A percentile compares a stretch with the other conserved stretches of the same genome.
Evolutionary conservation across 2,797 vertebrate genomes (phyloP).

Genomic region (Squalus acanthias): DNA sequence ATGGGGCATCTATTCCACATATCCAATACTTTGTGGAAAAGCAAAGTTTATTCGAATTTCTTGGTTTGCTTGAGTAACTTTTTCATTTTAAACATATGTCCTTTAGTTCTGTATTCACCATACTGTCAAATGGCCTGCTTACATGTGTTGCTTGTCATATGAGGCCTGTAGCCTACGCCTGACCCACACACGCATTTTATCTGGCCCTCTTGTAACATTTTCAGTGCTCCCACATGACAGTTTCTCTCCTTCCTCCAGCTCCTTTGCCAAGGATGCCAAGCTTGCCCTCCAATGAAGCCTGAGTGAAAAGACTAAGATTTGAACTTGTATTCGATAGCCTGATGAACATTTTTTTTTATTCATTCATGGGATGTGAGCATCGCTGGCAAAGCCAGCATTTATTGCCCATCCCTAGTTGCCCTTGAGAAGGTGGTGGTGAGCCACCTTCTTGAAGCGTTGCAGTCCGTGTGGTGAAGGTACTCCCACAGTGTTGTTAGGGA

Average conservation of each 20-base stretch:
- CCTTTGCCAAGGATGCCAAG: background rate
- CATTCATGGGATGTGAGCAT: too few relatives aligned
- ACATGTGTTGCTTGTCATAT: background rate
- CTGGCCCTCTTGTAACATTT: background rate
- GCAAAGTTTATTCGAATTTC: background rate
- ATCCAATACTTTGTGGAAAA: background rate
- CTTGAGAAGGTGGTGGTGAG: too few relatives aligned
- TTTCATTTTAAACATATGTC: background rate
- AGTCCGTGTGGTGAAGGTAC: too few relatives aligned
- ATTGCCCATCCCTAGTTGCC: too few relatives aligned
- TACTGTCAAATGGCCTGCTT: background rate
- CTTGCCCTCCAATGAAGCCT: background rate
- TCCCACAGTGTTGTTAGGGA: too few relatives aligned
- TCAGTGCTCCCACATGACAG: background rate
- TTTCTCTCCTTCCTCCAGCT: background rate
- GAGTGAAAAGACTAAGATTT: background rate
- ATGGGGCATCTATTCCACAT: background rate
- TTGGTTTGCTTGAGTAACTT: background rate
- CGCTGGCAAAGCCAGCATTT: too few relatives aligned
- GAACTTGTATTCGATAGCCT: background rate
- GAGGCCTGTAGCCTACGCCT: background rate
- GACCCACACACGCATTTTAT: too few relatives aligned
- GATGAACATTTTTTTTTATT: background rate
- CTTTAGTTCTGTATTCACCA: background rate
- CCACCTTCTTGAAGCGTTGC: too few relatives aligned